Conservation (phyloP, 2,797 vertebrate genomes). For the Melanotaenia trifasciata region DNA sequence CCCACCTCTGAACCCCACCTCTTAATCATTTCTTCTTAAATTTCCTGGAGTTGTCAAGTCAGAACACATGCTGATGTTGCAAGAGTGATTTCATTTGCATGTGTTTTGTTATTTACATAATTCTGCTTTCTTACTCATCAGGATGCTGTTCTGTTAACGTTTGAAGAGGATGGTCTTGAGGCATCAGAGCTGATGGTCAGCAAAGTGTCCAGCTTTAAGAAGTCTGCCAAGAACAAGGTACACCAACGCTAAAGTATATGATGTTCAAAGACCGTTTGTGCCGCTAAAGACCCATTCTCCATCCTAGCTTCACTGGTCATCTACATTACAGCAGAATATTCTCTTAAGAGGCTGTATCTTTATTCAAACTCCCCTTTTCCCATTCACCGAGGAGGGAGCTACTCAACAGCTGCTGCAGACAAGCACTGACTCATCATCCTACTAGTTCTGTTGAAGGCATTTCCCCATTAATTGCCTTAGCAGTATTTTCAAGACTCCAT, state of each 20-base stretch:
- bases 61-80: background rate
- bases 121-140: conserved; percentile 59
- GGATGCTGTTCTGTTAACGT: conserved; percentile 84
- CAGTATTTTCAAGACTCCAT: background rate
- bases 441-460: conserved; percentile 3
- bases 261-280: background rate
- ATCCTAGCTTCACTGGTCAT: conserved; percentile 15
- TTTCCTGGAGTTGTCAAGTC: conserved; percentile 19
- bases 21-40: background rate
- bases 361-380: conserved; percentile 13
- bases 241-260: background rate
- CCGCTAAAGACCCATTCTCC: background rate
- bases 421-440: conserved; percentile 28
- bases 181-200: conserved; percentile 86
- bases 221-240: conserved; percentile 88
- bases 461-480: background rate
- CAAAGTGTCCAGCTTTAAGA: conserved; percentile 83
- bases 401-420: background rate
- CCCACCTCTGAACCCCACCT: background rate
- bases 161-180: conserved; percentile 86
- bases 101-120: conserved; percentile 1
- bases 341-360: background rate
- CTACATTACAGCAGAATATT: conserved; percentile 13
- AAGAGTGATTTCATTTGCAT: background rate
- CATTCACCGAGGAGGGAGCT: conserved; percentile 4